Base-by-base conservation (phyloP, 2,797 vertebrate species). In the Sebastes matsubarae region DNA sequence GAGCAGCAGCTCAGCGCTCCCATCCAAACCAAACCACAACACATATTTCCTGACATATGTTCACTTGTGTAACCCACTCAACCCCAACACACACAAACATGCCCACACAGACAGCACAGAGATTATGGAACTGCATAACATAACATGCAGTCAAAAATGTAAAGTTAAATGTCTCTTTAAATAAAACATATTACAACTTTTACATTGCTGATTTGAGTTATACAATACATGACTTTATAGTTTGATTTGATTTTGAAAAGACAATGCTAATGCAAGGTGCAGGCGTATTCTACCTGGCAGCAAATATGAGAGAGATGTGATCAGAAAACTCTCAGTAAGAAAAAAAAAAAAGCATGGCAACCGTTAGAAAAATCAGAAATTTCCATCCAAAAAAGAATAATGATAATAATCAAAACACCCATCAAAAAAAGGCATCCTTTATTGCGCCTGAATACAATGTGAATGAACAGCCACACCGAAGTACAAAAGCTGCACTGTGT, bases 401-500 rank as follows among this genome's bases (percentile, higher is more conserved):
- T 36, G 64, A 74, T 68, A 5, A 0, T 61, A 57, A 70, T 64
- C 69, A 75, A 82, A 69, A 50, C 16, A 58, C 16, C 55, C 8
- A 67, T 75, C 34, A 79, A 77, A 87, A 75, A 75, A 83, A 54
- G 67, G n/a, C 77, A 63, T 68, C 77, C 63, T 74, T 86, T 73
- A 75, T 74, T 63, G 59, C 12, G 18, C 72, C 32, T 24, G 66
- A 82, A 84, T 42, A 82, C 84, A 88, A 79, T 83, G 86, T 36
- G 82, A 80, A 85, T 77, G 75, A 89, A 71, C 78, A 77, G 68
- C 75, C 69, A 60, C 81, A 81, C 34, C 32, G 6, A 70, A 78
- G 70, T 22, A 91, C 86, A 91, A 88, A 89, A 85, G 87, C 73
- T 12, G 29, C 67, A 65, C 83, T 85, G 82, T 88, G 85, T 86